Evolutionary conservation across 2,888 invertebrate genomes (phyloP).

Genomic region (Cantharis nigra): DNA sequence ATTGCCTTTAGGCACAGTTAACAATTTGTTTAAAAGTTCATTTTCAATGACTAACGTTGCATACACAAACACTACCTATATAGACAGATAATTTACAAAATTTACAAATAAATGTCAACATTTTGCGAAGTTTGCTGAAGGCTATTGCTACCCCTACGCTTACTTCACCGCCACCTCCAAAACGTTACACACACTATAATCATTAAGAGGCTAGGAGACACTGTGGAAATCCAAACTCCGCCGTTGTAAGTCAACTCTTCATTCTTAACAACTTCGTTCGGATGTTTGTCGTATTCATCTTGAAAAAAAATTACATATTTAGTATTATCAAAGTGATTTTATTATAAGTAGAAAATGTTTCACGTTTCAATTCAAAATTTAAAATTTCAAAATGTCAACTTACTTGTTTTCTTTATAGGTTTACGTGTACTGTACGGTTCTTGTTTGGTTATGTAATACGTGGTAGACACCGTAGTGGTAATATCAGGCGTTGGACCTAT

Average conservation of each 20-base stretch:
- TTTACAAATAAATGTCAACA: constrained; percentile 37
- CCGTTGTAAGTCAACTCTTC: constrained; percentile 81
- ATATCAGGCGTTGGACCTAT: constrained; percentile 60
- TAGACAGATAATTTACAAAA: constrained; percentile 36
- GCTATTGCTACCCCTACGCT: constrained; percentile 34
- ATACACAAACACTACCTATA: constrained; percentile 15
- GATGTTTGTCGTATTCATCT: constrained; percentile 86
- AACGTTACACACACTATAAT: constrained; percentile 43
- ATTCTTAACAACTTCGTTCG: constrained; percentile 88
- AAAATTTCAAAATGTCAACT: no score
- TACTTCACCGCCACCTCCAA: constrained; percentile 48
- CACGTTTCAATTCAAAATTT: no score
- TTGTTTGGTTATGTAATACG: constrained; percentile 56
- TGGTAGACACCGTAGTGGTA: constrained; percentile 62
- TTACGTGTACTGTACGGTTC: constrained; percentile 54
- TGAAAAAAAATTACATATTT: constrained; percentile 46
- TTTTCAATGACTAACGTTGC: constrained; percentile 17
- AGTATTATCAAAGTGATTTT: no score
- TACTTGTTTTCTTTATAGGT: constrained; percentile 68
- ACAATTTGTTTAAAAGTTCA: constrained; percentile 24
- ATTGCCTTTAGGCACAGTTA: constrained; percentile 18
- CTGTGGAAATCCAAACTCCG: constrained; percentile 45
- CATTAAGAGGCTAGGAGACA: constrained; percentile 43
- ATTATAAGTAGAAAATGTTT: no score
- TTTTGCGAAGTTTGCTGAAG: constrained; percentile 19